phyloP scores from a whole-genome alignment of 23 tunicate genomes.

The Halocynthia aurantium region DNA sequence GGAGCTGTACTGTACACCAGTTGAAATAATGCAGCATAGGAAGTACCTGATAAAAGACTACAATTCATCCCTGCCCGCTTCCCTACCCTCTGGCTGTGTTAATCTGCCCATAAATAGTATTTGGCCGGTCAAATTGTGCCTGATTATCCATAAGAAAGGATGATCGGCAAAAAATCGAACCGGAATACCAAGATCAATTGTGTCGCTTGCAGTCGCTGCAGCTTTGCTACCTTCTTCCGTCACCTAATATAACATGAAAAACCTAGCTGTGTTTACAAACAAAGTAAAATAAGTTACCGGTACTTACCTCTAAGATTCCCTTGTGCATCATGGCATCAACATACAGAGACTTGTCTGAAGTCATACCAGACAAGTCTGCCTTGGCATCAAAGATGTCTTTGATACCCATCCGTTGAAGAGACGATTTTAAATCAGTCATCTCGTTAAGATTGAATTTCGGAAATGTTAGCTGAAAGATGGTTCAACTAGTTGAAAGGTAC shows the following conservation, averaged over 20 bases:
- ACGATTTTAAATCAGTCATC: slow-evolving; percentile 27
- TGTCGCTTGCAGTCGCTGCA: slow-evolving; percentile 74
- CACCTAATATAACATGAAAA: slow-evolving; percentile 32
- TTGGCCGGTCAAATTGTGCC: slow-evolving; percentile 37
- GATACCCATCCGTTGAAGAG: slow-evolving; percentile 60
- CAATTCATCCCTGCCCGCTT: slow-evolving; percentile 25
- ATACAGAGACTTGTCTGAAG: slow-evolving; percentile 11
- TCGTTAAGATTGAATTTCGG: slow-evolving; percentile 76
- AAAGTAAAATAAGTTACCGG: not conserved
- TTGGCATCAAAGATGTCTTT: slow-evolving; percentile 40
- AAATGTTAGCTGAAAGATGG: slow-evolving; percentile 35
- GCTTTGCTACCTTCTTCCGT: slow-evolving; percentile 85
- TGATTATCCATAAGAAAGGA: slow-evolving; percentile 71
- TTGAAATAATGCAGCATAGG: no score
- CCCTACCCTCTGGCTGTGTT: slow-evolving; percentile 43
- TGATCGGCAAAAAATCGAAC: slow-evolving; percentile 51
- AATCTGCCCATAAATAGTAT: slow-evolving; percentile 69
- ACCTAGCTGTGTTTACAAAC: not conserved
- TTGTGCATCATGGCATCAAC: slow-evolving; percentile 73
- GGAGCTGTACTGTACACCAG: no score
- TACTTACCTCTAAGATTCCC: slow-evolving; percentile 53
- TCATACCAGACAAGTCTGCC: slow-evolving; percentile 62
- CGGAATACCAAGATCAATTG: slow-evolving; percentile 21
- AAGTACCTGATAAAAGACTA: slow-evolving; percentile 6
- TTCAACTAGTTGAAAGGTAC: no score